These are phyloP conservation scores for Neogobius melanostomus DNA, from an alignment of 2,113 vertebrate genomes.

Conservation along the genomic window DNA sequence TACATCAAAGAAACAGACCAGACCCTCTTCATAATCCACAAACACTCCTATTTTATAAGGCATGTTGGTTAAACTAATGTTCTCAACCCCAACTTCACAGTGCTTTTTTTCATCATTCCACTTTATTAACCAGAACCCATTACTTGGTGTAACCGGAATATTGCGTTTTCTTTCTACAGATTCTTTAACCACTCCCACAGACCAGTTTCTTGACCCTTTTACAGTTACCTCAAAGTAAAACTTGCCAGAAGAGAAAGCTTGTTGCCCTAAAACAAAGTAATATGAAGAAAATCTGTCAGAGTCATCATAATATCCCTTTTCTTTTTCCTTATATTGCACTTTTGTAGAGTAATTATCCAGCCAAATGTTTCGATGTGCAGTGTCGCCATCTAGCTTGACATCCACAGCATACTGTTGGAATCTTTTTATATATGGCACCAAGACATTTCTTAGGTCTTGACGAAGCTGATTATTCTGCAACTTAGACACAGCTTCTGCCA, in stretches of 20 bases:
- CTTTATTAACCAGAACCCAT: background rate
- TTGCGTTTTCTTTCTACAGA: background rate
- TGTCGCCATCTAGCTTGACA: background rate
- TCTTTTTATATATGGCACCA: background rate
- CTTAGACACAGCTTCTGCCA: background rate
- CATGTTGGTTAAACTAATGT: background rate
- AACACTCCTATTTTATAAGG: conserved; percentile 2
- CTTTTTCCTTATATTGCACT: background rate
- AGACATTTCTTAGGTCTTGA: background rate
- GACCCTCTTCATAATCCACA: conserved; percentile 4
- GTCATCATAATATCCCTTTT: background rate
- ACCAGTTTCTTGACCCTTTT: background rate
- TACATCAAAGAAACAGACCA: conserved; percentile 1
- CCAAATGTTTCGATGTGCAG: background rate
- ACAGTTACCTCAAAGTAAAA: conserved; percentile 1
- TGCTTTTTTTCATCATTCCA: background rate
- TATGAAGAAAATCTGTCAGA: background rate
- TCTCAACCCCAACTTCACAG: background rate
- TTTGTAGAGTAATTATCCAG: background rate
- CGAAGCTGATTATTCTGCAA: background rate
- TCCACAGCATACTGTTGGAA: background rate
- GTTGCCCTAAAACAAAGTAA: background rate
- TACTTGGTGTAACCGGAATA: background rate
- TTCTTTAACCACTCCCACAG: conserved; percentile 1
- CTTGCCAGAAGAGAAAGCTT: background rate